Base-by-base conservation (phyloP, 2,888 invertebrate genomes). In the Amphiduros pacificus region DNA sequence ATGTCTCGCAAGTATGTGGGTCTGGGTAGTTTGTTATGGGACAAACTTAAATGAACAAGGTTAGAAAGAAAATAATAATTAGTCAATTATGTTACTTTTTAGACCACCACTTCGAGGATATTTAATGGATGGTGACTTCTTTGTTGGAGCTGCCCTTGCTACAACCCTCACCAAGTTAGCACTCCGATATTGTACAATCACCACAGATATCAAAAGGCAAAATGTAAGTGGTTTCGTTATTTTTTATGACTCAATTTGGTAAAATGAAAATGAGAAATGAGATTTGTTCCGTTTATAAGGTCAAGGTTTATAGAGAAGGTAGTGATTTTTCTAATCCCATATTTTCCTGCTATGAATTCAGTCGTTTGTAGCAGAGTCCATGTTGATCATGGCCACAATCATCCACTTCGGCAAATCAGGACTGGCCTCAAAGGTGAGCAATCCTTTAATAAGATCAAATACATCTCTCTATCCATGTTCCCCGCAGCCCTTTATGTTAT, bases 81-180 rank as follows among this genome's bases (percentile, higher is more conserved):
- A n/a, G n/a, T n/a, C n/a, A n/a, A n/a, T n/a, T n/a, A n/a, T n/a
- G n/a, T 22, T 31, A 22, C 44, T 40, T 57, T 68, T 1, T 69
- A 83, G 91, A 55, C 93, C 93, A 20, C 89, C 92, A 6, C 84
- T 97, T 61, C 88, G 94, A 40, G 89, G 91, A 71, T 95, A 94
- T 77, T 87, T 99, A 76, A 89, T 94, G 86, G 91, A 92, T 70
- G 97, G 97, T 1, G 95, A 99, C 78, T 95, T 95, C 84, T 99
- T 96, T 84, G 91, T 97, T 65, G 95, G 92, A 1, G 94, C 97
- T 17, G 90, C 94, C 48, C 85, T 98, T 24, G 92, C 94, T 49
- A 92, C 95, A 1, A 92, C 94, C 31, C 86, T 99, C 56, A 90
- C 93, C 44, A 98, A 98, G 85, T 84, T 99, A 74, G 91, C 94